phyloP scores from a whole-genome alignment of 2,113 vertebrate genomes.

The Trematocara stigmaticum region DNA sequence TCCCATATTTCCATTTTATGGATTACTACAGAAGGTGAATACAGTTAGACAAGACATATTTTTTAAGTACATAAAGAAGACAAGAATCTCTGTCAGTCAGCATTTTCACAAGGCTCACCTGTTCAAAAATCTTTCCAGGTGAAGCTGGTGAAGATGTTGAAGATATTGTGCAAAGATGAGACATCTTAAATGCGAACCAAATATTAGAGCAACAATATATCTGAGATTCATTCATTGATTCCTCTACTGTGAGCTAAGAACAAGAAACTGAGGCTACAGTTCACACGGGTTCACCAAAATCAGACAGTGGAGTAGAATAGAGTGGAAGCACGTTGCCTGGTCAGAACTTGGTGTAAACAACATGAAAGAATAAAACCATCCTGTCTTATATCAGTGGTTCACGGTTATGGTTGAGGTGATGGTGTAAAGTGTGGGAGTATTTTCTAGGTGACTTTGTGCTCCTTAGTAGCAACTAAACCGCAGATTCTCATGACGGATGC shows the following conservation, averaged over 20 bases:
- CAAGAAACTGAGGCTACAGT: not conserved
- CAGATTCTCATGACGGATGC: not conserved
- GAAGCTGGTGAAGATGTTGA: not conserved
- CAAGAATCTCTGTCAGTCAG: not conserved
- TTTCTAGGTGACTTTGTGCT: not conserved
- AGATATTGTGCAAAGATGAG: not conserved
- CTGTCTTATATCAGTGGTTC: not conserved
- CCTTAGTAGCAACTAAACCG: not conserved
- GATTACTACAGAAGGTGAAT: not conserved
- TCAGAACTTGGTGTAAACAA: not conserved
- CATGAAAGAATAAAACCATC: not conserved
- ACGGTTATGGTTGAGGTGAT: not conserved
- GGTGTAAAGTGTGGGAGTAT: not conserved
- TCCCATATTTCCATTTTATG: not conserved
- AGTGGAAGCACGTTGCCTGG: accelerated
- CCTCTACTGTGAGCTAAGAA: not conserved
- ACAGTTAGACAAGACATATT: not conserved
- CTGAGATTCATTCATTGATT: not conserved
- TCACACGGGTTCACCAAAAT: not conserved
- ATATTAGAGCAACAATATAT: not conserved
- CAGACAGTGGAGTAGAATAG: not conserved
- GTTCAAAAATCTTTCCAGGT: not conserved
- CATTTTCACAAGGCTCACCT: not conserved
- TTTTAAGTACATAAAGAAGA: not conserved
- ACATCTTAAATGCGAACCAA: not conserved